Conservation (phyloP, 1,140 invertebrate genomes). For the Leptoteleia sp. region DNA sequence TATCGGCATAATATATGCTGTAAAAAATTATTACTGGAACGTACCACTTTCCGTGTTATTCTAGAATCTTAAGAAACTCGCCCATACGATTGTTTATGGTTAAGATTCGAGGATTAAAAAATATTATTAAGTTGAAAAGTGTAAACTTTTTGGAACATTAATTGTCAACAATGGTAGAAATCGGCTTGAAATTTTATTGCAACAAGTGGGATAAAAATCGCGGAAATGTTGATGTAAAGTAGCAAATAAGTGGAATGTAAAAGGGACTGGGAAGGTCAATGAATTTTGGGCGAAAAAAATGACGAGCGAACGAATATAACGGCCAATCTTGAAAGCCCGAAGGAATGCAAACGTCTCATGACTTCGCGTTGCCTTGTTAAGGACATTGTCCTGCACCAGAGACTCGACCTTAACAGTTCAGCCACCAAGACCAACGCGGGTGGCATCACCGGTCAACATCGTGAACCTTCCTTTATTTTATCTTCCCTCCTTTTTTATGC, state of each 20-base stretch:
- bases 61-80: too few species aligned
- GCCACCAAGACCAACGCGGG: constrained; percentile 47
- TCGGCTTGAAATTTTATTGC: too few species aligned
- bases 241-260: not conserved
- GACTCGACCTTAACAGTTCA: constrained; percentile 64
- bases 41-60: too few species aligned
- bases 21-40: too few species aligned
- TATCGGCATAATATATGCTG: too few species aligned
- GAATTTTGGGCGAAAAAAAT: constrained; percentile 30
- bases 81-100: too few species aligned
- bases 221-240: constrained; percentile 1
- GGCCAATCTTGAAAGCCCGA: constrained; percentile 23
- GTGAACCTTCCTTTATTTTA: constrained; percentile 12
- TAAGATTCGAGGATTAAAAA: too few species aligned
- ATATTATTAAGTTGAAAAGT: too few species aligned
- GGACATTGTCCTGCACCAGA: constrained; percentile 63
- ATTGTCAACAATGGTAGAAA: too few species aligned
- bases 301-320: constrained; percentile 36
- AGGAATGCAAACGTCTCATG: constrained; percentile 59
- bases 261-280: constrained; percentile 16
- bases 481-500: constrained; percentile 15
- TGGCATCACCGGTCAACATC: constrained; percentile 33
- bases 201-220: not conserved
- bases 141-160: too few species aligned
- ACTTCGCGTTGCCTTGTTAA: constrained; percentile 60